These are phyloP conservation scores for Xanthorhoe designata DNA, from an alignment of 2,888 invertebrate genomes.

Conservation along the genomic window DNA sequence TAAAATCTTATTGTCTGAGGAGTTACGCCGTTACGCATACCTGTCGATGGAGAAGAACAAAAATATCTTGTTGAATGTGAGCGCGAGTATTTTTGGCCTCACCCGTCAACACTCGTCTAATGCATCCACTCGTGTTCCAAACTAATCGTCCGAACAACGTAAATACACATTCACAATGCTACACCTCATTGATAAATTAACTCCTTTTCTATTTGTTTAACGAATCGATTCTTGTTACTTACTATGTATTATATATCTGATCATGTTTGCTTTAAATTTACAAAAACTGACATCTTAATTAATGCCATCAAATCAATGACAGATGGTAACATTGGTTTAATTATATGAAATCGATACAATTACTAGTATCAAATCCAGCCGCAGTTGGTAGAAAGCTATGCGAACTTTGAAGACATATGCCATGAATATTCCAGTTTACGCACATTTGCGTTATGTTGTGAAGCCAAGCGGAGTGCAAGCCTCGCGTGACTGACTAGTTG, in stretches of 20 bases:
- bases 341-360: slow-evolving; percentile 37
- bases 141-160: slow-evolving; percentile 38
- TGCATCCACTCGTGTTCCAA: slow-evolving; percentile 41
- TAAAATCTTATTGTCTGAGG: slow-evolving; percentile 50
- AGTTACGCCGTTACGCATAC: slow-evolving; percentile 62
- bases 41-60: slow-evolving; percentile 69
- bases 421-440: slow-evolving; percentile 26
- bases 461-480: slow-evolving; percentile 32
- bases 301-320: slow-evolving; percentile 50
- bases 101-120: slow-evolving; percentile 45
- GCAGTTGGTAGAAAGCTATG: slow-evolving; percentile 28
- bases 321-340: slow-evolving; percentile 36
- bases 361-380: slow-evolving; percentile 33
- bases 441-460: slow-evolving; percentile 23
- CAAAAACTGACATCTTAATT: slow-evolving; percentile 43
- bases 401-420: slow-evolving; percentile 15
- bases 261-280: slow-evolving; percentile 22
- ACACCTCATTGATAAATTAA: slow-evolving; percentile 27
- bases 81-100: slow-evolving; percentile 62
- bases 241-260: background rate
- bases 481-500: slow-evolving; percentile 57
- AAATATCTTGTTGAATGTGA: slow-evolving; percentile 63
- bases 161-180: slow-evolving; percentile 30
- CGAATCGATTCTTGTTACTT: background rate
- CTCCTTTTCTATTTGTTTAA: slow-evolving; percentile 6